phyloP scores from a whole-genome alignment of 1,140 invertebrate genomes.

The Drosophila micromelanica region DNA sequence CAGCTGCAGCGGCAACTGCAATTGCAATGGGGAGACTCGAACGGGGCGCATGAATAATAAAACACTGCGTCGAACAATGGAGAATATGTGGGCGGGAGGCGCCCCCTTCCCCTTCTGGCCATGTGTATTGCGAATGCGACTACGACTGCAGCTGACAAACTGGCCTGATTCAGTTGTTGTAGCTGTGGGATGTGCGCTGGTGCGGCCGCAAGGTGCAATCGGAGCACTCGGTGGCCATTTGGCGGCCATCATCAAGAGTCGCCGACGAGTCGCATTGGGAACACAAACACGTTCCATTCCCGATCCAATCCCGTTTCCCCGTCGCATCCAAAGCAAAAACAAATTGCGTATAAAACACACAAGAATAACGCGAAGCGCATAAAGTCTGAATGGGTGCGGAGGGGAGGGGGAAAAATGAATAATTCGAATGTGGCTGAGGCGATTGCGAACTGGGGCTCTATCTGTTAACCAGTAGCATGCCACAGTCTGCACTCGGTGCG shows the following conservation, averaged over 20 bases:
- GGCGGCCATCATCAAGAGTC: constrained; percentile 12
- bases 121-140: constrained; percentile 9
- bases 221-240: constrained; percentile 29
- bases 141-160: constrained; percentile 50
- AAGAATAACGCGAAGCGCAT: constrained; percentile 20
- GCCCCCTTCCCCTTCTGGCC: constrained; percentile 11
- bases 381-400: constrained; percentile 27
- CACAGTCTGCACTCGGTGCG: constrained; percentile 15
- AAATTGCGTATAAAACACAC: too few relatives aligned
- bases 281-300: constrained; percentile 3
- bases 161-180: constrained; percentile 33
- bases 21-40: constrained; percentile 9
- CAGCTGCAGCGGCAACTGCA: constrained; percentile 1
- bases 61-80: constrained; percentile 56
- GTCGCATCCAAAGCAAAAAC: constrained; percentile 24
- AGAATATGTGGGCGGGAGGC: constrained; percentile 27
- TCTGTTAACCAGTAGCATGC: constrained; percentile 12
- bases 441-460: background rate
- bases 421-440: constrained; percentile 17
- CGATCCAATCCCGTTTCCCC: too few relatives aligned
- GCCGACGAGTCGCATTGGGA: constrained; percentile 38
- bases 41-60: constrained; percentile 67
- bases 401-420: constrained; percentile 25
- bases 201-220: constrained; percentile 25
- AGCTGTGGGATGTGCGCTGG: constrained; percentile 1